Evolutionary conservation across 2,113 vertebrate species (phyloP).

Genomic region (Colaptes auratus): DNA sequence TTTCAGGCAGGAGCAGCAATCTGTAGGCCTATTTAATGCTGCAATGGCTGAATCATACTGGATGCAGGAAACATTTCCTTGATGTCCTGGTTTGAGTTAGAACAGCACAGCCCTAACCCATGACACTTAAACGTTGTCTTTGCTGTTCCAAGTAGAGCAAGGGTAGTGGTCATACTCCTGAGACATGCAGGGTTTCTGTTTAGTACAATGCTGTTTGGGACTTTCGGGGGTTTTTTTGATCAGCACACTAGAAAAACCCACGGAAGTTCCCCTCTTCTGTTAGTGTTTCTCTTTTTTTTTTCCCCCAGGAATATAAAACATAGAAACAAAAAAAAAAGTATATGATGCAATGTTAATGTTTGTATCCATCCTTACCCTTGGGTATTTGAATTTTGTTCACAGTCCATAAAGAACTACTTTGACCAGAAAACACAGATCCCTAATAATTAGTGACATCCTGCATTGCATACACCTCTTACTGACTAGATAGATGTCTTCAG

Average conservation of each 20-base stretch:
- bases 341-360: not conserved
- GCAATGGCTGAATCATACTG: not conserved
- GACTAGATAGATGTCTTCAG: not conserved
- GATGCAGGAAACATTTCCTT: not conserved
- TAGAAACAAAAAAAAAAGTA: not conserved
- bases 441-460: not conserved
- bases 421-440: not conserved
- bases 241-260: not conserved
- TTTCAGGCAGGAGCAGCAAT: not conserved
- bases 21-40: not conserved
- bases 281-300: not conserved
- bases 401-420: not conserved
- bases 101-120: too few relatives aligned
- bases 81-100: not conserved
- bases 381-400: not conserved
- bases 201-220: not conserved
- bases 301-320: not conserved
- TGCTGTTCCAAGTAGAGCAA: not conserved
- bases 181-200: not conserved
- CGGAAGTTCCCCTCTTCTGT: not conserved
- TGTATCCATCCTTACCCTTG: not conserved
- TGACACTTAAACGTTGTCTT: not conserved
- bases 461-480: not conserved
- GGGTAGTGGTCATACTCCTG: not conserved
- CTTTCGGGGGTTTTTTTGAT: not conserved